These are phyloP conservation scores for Drosophila tripunctata DNA, from an alignment of 2,888 invertebrate species.

Conservation along the genomic window DNA sequence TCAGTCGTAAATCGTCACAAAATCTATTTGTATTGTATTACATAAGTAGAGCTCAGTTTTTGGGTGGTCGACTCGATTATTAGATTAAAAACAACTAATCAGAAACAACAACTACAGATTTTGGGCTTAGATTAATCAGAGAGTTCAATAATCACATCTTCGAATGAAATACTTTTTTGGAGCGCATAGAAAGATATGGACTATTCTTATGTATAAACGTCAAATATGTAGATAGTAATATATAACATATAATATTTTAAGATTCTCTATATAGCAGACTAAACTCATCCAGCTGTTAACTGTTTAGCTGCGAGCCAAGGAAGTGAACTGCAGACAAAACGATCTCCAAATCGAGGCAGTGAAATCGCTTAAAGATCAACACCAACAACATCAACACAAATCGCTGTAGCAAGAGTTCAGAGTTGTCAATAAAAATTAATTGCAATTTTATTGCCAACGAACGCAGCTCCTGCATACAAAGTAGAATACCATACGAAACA, in stretches of 20 bases:
- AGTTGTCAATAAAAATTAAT: constrained; percentile 83
- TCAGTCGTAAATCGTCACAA: constrained; percentile 64
- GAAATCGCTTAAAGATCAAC: constrained; percentile 63
- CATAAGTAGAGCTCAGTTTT: constrained; percentile 35
- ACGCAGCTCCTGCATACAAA: constrained; percentile 70
- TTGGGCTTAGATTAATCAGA: too few species aligned
- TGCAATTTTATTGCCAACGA: constrained; percentile 81
- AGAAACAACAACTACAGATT: too few species aligned
- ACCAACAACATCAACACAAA: constrained; percentile 73
- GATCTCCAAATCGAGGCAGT: constrained; percentile 42
- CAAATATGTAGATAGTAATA: background rate
- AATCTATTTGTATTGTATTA: constrained; percentile 57
- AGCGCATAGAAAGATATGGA: too few species aligned
- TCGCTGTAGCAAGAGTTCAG: constrained; percentile 68
- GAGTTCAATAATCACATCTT: too few species aligned
- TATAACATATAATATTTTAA: background rate
- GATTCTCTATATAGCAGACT: background rate
- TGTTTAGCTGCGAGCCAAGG: constrained; percentile 2
- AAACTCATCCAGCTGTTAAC: constrained; percentile 8
- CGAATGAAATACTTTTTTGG: too few species aligned
- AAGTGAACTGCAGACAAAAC: constrained; percentile 18
- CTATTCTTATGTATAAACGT: too few species aligned
- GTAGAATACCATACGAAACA: constrained; percentile 31
- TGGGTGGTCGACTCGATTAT: constrained; percentile 50
- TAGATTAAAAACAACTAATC: background rate